Conservation (phyloP, 2,888 invertebrate species). For the Callyntrura sp. region DNA sequence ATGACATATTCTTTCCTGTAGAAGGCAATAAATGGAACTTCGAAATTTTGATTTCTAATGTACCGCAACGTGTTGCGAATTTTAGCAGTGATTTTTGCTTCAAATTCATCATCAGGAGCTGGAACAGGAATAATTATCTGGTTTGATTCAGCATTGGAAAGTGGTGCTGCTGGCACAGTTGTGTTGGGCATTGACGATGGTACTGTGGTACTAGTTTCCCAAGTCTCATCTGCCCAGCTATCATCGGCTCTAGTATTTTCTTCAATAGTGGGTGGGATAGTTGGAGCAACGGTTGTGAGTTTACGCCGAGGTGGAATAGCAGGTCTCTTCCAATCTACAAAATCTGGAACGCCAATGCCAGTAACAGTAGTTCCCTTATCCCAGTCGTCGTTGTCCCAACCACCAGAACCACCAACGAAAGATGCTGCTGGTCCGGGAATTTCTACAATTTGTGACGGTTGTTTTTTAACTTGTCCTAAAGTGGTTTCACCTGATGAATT, state of each 20-base stretch:
- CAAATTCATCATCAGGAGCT: slow-evolving; percentile 15
- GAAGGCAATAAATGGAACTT: slow-evolving; percentile 99
- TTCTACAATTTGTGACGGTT: no score
- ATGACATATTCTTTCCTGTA: slow-evolving; percentile 99
- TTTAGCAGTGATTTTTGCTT: slow-evolving; percentile 89
- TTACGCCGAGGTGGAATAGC: slow-evolving; percentile 33
- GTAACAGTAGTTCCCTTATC: neutral
- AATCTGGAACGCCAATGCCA: neutral
- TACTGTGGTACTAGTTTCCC: slow-evolving; percentile 1
- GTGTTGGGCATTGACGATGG: neutral
- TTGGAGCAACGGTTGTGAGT: slow-evolving; percentile 50
- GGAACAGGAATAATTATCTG: neutral
- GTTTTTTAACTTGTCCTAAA: no score
- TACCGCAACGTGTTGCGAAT: slow-evolving; percentile 97
- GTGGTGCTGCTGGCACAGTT: neutral
- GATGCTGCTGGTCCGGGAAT: neutral
- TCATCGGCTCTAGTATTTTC: neutral
- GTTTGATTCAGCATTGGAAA: neutral
- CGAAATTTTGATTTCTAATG: slow-evolving; percentile 97
- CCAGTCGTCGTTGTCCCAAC: slow-evolving; percentile 1
- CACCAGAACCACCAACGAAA: neutral
- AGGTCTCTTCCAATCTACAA: slow-evolving; percentile 42
- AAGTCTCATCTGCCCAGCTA: neutral
- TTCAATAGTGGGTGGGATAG: slow-evolving; percentile 7
- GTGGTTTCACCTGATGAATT: no score